Evolutionary conservation across 2,888 invertebrate genomes (phyloP).

Genomic region (Acleris literana): DNA sequence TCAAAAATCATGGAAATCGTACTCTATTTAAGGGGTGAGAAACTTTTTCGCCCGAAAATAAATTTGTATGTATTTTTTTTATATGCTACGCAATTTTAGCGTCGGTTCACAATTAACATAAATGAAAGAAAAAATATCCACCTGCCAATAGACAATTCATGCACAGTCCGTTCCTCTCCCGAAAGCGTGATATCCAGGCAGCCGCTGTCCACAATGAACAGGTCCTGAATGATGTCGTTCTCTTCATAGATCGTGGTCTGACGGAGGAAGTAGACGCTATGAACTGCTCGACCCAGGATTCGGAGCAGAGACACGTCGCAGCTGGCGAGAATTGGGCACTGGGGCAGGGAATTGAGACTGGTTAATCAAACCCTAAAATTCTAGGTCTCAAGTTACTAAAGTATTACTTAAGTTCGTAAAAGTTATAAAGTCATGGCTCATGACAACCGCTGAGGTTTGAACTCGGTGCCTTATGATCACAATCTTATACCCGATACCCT

Average conservation of each 20-base stretch:
- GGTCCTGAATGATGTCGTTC: conserved; percentile 60
- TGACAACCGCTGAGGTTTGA: too few relatives aligned
- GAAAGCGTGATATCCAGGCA: conserved; percentile 49
- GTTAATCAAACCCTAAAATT: background rate
- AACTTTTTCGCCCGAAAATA: too few relatives aligned
- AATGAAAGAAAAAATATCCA: conserved; percentile 33
- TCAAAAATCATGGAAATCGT: too few relatives aligned
- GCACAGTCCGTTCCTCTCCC: conserved; percentile 25
- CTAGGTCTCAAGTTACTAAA: too few relatives aligned
- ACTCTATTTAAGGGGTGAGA: too few relatives aligned
- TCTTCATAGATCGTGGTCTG: conserved; percentile 55
- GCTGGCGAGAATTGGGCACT: conserved; percentile 66
- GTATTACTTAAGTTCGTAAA: too few relatives aligned
- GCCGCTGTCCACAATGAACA: conserved; percentile 67
- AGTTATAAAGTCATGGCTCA: too few relatives aligned
- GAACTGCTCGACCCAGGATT: conserved; percentile 62
- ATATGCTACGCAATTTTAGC: too few relatives aligned
- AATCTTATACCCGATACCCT: too few relatives aligned
- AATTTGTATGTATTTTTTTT: too few relatives aligned
- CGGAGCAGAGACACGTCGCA: conserved; percentile 64
- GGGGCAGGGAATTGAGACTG: background rate
- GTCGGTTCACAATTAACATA: too few relatives aligned
- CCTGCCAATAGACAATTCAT: conserved; percentile 60
- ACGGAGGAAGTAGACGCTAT: conserved; percentile 60
- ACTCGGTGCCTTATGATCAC: too few relatives aligned